phyloP scores from a whole-genome alignment of 2,797 vertebrate genomes.

The Apogon talboti region DNA sequence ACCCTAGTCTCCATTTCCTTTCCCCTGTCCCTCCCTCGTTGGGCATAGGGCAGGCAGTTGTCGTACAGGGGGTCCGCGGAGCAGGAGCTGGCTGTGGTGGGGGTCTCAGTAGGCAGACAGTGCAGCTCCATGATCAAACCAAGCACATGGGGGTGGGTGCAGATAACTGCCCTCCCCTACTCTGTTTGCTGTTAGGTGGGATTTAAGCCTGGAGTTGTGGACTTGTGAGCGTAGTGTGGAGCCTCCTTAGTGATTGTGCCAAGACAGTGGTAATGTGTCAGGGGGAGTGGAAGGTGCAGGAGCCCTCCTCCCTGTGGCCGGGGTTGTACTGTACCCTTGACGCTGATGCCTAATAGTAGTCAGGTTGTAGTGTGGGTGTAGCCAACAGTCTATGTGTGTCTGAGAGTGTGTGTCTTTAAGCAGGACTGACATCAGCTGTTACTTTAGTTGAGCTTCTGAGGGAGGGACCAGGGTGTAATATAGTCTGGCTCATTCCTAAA shows the following conservation, averaged over 20 bases:
- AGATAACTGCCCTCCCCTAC: slow-evolving; percentile 57
- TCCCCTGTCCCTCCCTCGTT: slow-evolving; percentile 60
- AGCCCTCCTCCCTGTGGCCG: slow-evolving; percentile 55
- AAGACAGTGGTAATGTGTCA: slow-evolving; percentile 52
- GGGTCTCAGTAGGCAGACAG: slow-evolving; percentile 69
- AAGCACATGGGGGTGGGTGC: slow-evolving; percentile 55
- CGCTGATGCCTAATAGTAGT: slow-evolving; percentile 37
- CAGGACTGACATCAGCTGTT: slow-evolving; percentile 75
- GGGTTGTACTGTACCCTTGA: slow-evolving; percentile 53
- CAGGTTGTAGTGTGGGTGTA: slow-evolving; percentile 48
- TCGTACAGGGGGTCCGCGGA: slow-evolving; percentile 75
- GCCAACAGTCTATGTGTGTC: slow-evolving; percentile 27
- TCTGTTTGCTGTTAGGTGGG: slow-evolving; percentile 57
- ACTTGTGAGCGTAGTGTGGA: slow-evolving; percentile 55
- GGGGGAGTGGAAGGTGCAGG: slow-evolving; percentile 45
- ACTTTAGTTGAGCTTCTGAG: slow-evolving; percentile 71
- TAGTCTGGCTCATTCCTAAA: slow-evolving; percentile 77
- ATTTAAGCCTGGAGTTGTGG: slow-evolving; percentile 52
- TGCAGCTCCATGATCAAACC: slow-evolving; percentile 74
- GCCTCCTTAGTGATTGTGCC: slow-evolving; percentile 45
- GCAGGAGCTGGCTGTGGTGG: slow-evolving; percentile 73
- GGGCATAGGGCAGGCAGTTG: slow-evolving; percentile 74
- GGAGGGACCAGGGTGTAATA: slow-evolving; percentile 79
- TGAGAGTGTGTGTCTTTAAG: slow-evolving; percentile 68
- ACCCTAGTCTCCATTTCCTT: slow-evolving; percentile 65